Conservation (phyloP, 2,797 vertebrate genomes). For the Emydoidea blandingii region DNA sequence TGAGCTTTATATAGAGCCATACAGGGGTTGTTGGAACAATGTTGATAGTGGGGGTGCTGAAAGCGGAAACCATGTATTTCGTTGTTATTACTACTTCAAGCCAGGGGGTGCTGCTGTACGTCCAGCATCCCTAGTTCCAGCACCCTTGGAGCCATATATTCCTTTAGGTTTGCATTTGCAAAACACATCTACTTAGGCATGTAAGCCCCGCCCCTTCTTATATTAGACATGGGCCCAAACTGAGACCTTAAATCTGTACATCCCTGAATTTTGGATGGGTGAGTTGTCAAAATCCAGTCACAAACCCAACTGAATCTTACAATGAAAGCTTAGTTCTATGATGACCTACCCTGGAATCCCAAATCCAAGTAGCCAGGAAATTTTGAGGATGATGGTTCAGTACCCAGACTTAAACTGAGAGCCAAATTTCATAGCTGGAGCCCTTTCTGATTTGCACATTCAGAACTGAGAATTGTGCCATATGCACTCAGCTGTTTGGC, state of each 20-base stretch:
- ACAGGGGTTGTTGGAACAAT: no score
- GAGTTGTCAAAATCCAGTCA: constrained; percentile 2
- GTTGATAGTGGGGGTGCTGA: no score
- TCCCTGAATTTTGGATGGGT: not conserved
- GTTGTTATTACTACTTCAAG: no score
- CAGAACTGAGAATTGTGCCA: not conserved
- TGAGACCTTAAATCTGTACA: not conserved
- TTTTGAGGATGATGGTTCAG: not conserved
- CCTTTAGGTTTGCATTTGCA: not conserved
- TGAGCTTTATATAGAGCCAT: not conserved
- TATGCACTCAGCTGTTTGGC: not conserved
- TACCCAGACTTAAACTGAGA: not conserved
- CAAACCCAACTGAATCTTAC: not conserved
- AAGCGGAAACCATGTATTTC: no score
- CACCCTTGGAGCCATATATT: not conserved
- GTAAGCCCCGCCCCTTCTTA: not conserved
- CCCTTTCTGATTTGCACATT: not conserved
- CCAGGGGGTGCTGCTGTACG: no score
- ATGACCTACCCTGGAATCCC: not conserved
- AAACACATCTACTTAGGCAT: not conserved
- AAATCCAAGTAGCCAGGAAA: constrained; percentile 4
- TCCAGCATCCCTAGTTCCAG: no score
- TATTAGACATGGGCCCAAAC: not conserved
- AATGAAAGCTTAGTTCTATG: not conserved
- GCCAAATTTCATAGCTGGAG: not conserved